These are phyloP conservation scores for Peromyscus polionotus DNA, from an alignment of 2,113 vertebrate genomes.

Conservation along the genomic window DNA sequence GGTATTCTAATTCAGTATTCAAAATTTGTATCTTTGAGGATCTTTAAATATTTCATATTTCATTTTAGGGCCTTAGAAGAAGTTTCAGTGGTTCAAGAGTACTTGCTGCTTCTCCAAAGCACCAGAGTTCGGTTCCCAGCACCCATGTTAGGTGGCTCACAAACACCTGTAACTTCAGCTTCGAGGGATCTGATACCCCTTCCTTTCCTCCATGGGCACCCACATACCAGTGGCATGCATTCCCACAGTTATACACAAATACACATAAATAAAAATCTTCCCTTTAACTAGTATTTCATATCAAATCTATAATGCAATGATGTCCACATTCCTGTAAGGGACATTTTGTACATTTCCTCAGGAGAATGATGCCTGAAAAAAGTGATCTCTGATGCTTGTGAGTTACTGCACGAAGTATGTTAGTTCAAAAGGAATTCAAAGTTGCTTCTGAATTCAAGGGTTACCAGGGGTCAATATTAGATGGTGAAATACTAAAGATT, in stretches of 20 bases:
- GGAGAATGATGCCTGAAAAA: not conserved
- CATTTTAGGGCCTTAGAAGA: not conserved
- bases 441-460: not conserved
- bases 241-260: not conserved
- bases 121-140: not conserved
- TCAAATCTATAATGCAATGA: not conserved
- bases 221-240: no score
- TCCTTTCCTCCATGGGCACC: not conserved
- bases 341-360: not conserved
- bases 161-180: not conserved
- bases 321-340: not conserved
- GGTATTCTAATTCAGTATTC: not conserved
- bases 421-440: not conserved
- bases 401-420: not conserved
- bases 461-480: not conserved
- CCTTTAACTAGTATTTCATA: not conserved
- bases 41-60: constrained; percentile 24
- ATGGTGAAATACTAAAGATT: not conserved
- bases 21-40: not conserved
- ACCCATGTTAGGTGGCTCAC: not conserved
- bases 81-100: not conserved
- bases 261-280: not conserved
- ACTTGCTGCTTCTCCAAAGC: not conserved
- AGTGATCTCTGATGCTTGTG: not conserved
- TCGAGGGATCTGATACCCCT: not conserved